phyloP scores from a whole-genome alignment of 2,888 invertebrate species.

The Pogonocherus hispidulus region DNA sequence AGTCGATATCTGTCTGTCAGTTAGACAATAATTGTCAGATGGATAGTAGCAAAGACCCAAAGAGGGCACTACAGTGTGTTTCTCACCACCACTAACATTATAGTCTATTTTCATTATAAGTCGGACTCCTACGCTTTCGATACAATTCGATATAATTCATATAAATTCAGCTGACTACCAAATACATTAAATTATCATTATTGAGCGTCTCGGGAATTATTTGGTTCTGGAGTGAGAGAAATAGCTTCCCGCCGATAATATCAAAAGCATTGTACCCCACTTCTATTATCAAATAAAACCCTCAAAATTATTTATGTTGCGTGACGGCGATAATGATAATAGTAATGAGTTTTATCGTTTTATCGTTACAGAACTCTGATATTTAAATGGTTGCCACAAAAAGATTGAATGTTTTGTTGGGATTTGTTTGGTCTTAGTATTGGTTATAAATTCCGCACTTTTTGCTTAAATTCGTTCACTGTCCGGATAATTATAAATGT shows the following conservation, averaged over 20 bases:
- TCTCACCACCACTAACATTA: no score
- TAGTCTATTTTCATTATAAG: no score
- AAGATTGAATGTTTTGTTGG: slow-evolving; percentile 15
- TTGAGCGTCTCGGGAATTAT: not conserved
- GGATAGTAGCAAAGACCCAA: no score
- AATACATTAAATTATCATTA: not conserved
- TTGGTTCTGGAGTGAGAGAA: not conserved
- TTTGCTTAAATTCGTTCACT: no score
- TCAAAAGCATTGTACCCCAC: not conserved
- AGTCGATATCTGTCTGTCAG: no score
- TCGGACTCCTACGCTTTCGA: not conserved
- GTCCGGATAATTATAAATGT: no score
- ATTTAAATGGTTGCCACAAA: slow-evolving; percentile 8
- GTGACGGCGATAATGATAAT: slow-evolving; percentile 60
- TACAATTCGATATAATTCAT: not conserved
- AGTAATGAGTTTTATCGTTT: slow-evolving; percentile 59
- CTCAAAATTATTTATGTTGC: slow-evolving; percentile 48
- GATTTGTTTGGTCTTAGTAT: slow-evolving; percentile 13
- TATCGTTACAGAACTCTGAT: slow-evolving; percentile 1
- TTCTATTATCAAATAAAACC: slow-evolving; percentile 19
- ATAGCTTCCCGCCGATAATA: not conserved
- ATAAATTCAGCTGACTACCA: not conserved
- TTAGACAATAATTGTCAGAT: no score
- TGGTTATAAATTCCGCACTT: slow-evolving; percentile 18
- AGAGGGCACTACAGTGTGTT: no score